phyloP scores from a whole-genome alignment of 2,113 vertebrate species.

The Pseudopipra pipra region DNA sequence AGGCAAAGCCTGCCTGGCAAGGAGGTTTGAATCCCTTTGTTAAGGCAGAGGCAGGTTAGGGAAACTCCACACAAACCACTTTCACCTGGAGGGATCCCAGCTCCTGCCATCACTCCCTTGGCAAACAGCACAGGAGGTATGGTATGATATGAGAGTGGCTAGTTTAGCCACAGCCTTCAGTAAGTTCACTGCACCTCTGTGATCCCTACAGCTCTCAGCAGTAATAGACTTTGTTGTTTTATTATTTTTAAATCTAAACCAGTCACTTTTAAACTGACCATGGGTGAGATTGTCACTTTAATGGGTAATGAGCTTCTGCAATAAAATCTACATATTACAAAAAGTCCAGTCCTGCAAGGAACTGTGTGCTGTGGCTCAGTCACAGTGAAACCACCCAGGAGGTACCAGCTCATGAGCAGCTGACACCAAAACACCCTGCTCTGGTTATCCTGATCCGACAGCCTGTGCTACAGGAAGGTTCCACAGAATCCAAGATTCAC shows the following conservation, averaged over 20 bases:
- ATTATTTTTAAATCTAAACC: background rate
- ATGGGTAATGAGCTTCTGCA: background rate
- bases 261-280: background rate
- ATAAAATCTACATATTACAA: background rate
- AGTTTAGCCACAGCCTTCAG: background rate
- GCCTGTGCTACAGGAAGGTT: background rate
- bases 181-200: fast-evolving
- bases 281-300: background rate
- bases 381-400: background rate
- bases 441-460: background rate
- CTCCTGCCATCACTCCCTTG: background rate
- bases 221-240: too few relatives aligned
- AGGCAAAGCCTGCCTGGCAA: background rate
- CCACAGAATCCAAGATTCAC: background rate
- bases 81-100: background rate
- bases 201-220: background rate
- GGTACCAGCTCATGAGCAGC: background rate
- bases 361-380: background rate
- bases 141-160: background rate
- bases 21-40: background rate
- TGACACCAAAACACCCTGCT: background rate
- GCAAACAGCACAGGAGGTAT: background rate
- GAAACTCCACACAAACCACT: background rate
- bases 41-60: background rate
- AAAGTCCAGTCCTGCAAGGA: background rate